These are phyloP conservation scores for Malurus cyaneus DNA, from an alignment of 2,113 vertebrate species.

Conservation along the genomic window DNA sequence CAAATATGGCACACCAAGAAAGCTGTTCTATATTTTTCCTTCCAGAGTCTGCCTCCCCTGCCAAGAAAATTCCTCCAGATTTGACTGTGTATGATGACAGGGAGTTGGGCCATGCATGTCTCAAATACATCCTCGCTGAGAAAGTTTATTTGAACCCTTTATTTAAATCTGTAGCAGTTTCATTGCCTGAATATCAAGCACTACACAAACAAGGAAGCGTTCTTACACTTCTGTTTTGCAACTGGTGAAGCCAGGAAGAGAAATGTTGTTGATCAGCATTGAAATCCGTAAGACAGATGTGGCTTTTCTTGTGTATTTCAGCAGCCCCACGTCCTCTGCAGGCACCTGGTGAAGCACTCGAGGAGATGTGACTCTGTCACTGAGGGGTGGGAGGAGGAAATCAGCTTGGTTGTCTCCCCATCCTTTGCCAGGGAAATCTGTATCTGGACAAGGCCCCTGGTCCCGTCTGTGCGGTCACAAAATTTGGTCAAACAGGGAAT, in stretches of 20 bases:
- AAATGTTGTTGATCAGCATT: neutral
- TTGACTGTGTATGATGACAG: neutral
- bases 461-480: neutral
- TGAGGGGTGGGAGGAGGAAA: neutral
- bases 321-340: rapidly evolving
- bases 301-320: neutral
- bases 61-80: slow-evolving; percentile 16
- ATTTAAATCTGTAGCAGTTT: neutral
- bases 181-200: neutral
- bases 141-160: neutral
- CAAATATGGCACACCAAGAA: neutral
- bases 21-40: neutral
- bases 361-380: neutral
- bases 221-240: neutral
- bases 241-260: neutral
- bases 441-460: neutral
- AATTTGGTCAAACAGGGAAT: neutral
- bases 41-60: neutral
- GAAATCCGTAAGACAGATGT: neutral
- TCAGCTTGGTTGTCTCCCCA: neutral
- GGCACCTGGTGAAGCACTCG: rapidly evolving
- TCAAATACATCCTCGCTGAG: neutral
- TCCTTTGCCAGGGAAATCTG: neutral
- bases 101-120: neutral
- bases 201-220: neutral